Percentiles rank a stretch among this genome's conserved stretches.
Conservation (phyloP, 2,797 vertebrate species). For the Chelmon rostratus region DNA sequence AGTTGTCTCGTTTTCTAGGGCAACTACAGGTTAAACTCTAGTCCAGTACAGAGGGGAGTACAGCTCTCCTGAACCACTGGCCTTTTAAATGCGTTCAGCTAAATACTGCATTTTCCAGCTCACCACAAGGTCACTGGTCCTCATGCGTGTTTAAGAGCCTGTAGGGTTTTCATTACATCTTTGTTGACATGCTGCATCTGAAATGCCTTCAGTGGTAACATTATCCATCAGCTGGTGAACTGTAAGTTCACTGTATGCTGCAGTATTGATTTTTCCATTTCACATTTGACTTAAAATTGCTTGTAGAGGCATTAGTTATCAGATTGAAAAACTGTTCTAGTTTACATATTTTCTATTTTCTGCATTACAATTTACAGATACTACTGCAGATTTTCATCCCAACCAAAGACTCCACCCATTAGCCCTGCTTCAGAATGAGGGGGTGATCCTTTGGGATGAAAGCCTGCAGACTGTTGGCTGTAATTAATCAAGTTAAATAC, state of each 20-base stretch:
- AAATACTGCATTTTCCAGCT: conserved; percentile 29
- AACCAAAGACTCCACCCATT: not conserved
- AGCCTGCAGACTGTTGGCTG: too few relatives aligned
- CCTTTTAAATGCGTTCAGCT: conserved; percentile 29
- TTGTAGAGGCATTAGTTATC: conserved; percentile 24
- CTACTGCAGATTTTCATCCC: not conserved
- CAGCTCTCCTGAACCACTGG: conserved; percentile 19
- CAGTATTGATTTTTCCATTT: conserved; percentile 61
- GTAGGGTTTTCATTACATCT: conserved; percentile 39
- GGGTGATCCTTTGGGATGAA: too few relatives aligned
- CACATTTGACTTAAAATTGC: conserved; percentile 38
- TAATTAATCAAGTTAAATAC: too few relatives aligned
- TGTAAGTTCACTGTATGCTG: conserved; percentile 34
- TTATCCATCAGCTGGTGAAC: conserved; percentile 40
- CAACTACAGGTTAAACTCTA: conserved; percentile 27
- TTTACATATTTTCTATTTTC: conserved; percentile 5
- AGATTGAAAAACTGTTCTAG: conserved; percentile 2
- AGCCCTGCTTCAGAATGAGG: too few relatives aligned
- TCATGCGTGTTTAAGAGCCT: conserved; percentile 24
- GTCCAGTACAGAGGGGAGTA: conserved; percentile 11
- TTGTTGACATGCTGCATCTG: conserved; percentile 32
- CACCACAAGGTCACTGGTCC: conserved; percentile 24
- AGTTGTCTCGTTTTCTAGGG: conserved; percentile 2
- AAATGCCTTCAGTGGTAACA: conserved; percentile 40
- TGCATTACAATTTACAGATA: not conserved